Evolutionary conservation across 2,113 vertebrate genomes (phyloP), one percentile per base, ranked within the genome.

Genomic region (Phalacrocorax aristotelis): DNA sequence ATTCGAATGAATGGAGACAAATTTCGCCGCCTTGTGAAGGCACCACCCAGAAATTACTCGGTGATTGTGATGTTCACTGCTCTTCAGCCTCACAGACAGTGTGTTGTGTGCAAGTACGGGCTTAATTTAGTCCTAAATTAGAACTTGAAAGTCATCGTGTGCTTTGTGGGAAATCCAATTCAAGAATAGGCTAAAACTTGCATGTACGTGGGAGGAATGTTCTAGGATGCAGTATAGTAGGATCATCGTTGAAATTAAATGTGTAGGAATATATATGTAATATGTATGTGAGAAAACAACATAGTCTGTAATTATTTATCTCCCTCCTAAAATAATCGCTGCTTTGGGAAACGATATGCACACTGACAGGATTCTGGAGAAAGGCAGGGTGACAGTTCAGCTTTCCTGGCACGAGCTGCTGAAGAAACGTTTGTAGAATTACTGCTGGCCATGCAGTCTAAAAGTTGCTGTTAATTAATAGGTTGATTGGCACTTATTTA

Each of bases 21-120:
- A 96, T 99, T 99, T 66, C 98, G 99, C n/a, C 98, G 99, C 44
- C 98, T 99, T 10, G 98, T 99, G 86, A 99, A 99, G 97, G 99
- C 99, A 19, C 99, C 99, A 19, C 99, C 99, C 32, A 98, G 99
- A 55, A 99, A 99, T 97, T 99, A 99, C 97, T 99, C 99, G 0
- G 98, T 99, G 94, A 95, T 99, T 82, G 99, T 99, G 97, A 99
- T 99, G 99, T 99, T 99, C 95, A 99, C 99, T 15, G 99, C 99
- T 2, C 99, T 99, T 61, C 99, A 99, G 97, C 98, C 99, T 48
- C 99, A 99, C 95, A 99, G 99, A 79, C 99, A 99, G 65, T 99
- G 99, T 97, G 98, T 98, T 1, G 99, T 99, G 58, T 99, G 99
- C 99, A 99, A 98, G 99, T 99, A 98, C 96, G 98, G 70, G 51